phyloP scores from a whole-genome alignment of 2,113 vertebrate genomes.

The Laticauda laticaudata region DNA sequence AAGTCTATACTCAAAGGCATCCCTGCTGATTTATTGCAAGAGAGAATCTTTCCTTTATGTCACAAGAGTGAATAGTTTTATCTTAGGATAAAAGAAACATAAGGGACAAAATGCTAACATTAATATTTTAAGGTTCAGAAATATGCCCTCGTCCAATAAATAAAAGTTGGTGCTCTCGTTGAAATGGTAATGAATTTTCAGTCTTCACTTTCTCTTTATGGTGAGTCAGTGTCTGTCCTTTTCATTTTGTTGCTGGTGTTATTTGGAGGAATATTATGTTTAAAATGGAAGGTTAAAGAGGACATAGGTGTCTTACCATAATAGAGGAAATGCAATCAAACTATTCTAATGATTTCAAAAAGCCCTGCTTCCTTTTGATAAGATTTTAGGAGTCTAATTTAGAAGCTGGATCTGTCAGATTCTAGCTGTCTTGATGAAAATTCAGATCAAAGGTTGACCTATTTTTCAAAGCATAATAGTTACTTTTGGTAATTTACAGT shows the following conservation, averaged over 20 bases:
- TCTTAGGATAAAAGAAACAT: conserved; percentile 11
- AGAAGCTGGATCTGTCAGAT: conserved; percentile 51
- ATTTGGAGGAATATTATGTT: conserved; percentile 67
- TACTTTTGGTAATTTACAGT: conserved; percentile 33
- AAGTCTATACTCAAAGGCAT: background rate
- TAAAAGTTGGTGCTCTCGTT: conserved; percentile 58
- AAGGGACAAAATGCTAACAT: conserved; percentile 56
- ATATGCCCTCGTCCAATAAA: conserved; percentile 63
- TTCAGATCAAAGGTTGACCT: conserved; percentile 60
- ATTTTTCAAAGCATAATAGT: conserved; percentile 55
- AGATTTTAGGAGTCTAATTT: conserved; percentile 61
- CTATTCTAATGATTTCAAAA: conserved; percentile 59
- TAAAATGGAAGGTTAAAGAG: conserved; percentile 68
- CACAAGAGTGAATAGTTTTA: conserved; percentile 6
- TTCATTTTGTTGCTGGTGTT: conserved; percentile 45
- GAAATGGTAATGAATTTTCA: conserved; percentile 65
- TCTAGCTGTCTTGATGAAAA: conserved; percentile 53
- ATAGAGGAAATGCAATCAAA: conserved; percentile 64
- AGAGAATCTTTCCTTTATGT: conserved; percentile 25
- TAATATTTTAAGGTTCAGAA: conserved; percentile 60
- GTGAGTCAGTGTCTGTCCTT: conserved; percentile 56
- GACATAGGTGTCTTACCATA: conserved; percentile 56
- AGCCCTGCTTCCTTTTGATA: conserved; percentile 56
- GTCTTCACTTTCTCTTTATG: conserved; percentile 60
- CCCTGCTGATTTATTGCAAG: conserved; percentile 51